phyloP scores from a whole-genome alignment of 2,797 vertebrate species.

The Sternotherus odoratus region DNA sequence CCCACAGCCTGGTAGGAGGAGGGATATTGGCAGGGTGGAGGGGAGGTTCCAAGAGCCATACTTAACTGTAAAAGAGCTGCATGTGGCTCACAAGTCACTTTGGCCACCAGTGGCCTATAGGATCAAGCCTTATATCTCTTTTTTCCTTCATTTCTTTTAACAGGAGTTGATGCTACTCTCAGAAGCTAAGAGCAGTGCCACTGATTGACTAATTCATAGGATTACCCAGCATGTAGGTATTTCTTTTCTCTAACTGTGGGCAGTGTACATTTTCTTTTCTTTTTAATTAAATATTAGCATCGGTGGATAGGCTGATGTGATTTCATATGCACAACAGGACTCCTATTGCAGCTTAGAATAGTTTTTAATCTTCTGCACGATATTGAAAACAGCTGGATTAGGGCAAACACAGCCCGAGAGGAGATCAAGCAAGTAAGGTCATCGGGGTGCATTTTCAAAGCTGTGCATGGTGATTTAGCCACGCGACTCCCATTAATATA shows the following conservation, averaged over 20 bases:
- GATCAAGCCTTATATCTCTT: neutral
- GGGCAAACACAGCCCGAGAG: neutral
- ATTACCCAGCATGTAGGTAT: neutral
- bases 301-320: neutral
- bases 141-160: neutral
- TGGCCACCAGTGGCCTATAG: neutral
- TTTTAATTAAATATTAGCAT: conserved; percentile 39
- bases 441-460: conserved; percentile 32
- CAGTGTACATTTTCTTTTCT: neutral
- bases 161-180: neutral
- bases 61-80: no score
- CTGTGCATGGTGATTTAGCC: neutral
- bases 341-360: conserved; percentile 12
- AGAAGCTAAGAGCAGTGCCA: neutral
- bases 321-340: conserved; percentile 46
- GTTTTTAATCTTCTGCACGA: conserved; percentile 11
- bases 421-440: neutral
- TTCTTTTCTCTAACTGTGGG: neutral
- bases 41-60: no score
- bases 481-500: conserved; percentile 28
- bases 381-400: conserved; percentile 54
- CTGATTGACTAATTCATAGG: neutral
- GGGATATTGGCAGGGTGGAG: no score
- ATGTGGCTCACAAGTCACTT: no score
- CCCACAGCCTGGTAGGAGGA: no score